phyloP scores from a whole-genome alignment of 1,140 invertebrate species.

The Stenopsyche tienmushanensis region DNA sequence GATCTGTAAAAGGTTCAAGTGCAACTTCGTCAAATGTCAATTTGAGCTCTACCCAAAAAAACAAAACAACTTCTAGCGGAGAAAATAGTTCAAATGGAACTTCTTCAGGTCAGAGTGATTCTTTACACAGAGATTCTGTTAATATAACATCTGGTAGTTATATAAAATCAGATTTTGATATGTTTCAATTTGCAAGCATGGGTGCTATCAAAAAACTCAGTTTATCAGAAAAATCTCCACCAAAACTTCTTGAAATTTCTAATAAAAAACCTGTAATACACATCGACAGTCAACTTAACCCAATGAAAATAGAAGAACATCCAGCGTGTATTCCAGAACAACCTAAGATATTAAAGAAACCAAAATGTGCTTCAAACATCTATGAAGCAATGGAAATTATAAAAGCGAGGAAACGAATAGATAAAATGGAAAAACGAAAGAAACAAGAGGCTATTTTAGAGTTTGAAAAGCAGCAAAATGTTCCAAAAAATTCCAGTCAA shows the following conservation, averaged over 20 bases:
- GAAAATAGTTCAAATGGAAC: conserved; percentile 52
- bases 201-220: conserved; percentile 12
- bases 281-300: conserved; percentile 36
- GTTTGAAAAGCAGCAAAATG: conserved; percentile 53
- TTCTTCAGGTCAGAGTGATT: conserved; percentile 51
- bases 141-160: conserved; percentile 35
- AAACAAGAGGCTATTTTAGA: conserved; percentile 54
- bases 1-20: conserved; percentile 49
- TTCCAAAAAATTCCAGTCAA: conserved; percentile 51
- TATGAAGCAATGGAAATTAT: conserved; percentile 61
- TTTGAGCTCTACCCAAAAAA: conserved; percentile 34
- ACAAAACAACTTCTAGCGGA: conserved; percentile 45
- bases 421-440: conserved; percentile 58
- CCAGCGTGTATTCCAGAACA: conserved; percentile 44
- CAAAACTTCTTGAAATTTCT: conserved; percentile 10
- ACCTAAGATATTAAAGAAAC: conserved; percentile 56
- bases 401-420: conserved; percentile 64
- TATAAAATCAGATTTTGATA: conserved; percentile 40
- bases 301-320: conserved; percentile 29
- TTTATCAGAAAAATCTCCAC: conserved; percentile 2
- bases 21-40: conserved; percentile 17
- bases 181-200: conserved; percentile 35
- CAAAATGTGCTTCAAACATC: conserved; percentile 62
- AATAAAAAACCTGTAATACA: conserved; percentile 34
- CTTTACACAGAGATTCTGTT: conserved; percentile 20